Evolutionary conservation across 2,113 vertebrate genomes (phyloP).

Genomic region (Tychaedon coryphoeus): DNA sequence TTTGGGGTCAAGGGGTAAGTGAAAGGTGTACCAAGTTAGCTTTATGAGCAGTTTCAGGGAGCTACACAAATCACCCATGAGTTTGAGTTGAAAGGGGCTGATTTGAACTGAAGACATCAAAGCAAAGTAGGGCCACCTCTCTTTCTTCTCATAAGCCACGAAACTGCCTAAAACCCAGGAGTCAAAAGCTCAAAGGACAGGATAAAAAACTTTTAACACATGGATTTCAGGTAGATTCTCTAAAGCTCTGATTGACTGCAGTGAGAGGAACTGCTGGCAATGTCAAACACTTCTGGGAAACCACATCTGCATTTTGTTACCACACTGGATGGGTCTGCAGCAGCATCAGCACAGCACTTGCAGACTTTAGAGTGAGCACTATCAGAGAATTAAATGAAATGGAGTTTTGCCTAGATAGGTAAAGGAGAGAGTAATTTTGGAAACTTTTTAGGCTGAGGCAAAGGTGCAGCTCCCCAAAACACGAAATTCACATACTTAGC

Average conservation of each 20-base stretch:
- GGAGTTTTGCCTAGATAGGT: background rate
- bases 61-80: background rate
- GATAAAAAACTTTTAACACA: background rate
- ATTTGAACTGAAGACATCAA: background rate
- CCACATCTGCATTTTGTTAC: background rate
- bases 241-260: background rate
- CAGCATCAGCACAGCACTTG: background rate
- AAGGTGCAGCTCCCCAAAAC: background rate
- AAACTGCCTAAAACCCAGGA: background rate
- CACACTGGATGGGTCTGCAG: background rate
- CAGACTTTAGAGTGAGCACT: rapidly evolving
- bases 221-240: background rate
- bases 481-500: background rate
- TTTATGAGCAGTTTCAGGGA: background rate
- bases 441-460: background rate
- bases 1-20: background rate
- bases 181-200: background rate
- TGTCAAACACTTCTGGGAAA: background rate
- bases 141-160: background rate
- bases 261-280: background rate
- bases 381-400: background rate
- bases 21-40: background rate
- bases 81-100: background rate
- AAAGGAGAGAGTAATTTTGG: background rate
- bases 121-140: background rate